These are phyloP conservation scores for Lepilemur septentrionalis DNA, from an alignment of 2,797 vertebrate species.

Conservation along the genomic window DNA sequence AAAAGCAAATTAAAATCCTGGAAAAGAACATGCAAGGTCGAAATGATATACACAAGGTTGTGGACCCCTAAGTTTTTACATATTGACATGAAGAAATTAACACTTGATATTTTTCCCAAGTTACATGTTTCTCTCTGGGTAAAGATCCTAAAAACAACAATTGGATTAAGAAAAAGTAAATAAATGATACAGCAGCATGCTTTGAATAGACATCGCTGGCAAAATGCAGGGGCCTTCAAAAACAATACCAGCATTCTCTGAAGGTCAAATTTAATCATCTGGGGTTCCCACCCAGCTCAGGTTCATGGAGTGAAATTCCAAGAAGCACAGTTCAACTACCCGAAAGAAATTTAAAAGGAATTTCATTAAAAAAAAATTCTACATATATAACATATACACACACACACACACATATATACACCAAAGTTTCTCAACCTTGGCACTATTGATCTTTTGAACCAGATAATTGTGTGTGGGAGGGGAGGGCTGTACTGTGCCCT, in stretches of 20 bases:
- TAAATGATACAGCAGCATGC: neutral
- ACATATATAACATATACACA: neutral
- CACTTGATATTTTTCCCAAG: neutral
- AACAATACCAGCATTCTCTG: neutral
- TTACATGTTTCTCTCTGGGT: neutral
- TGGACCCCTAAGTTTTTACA: neutral
- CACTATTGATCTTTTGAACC: neutral
- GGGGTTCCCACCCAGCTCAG: neutral
- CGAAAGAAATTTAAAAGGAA: neutral
- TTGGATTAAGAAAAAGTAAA: neutral
- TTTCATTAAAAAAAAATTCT: neutral
- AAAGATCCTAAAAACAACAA: neutral
- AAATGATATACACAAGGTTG: neutral
- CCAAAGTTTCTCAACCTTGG: neutral
- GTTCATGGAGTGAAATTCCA: slow-evolving; percentile 1
- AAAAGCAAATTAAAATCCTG: slow-evolving; percentile 16
- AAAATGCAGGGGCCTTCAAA: neutral
- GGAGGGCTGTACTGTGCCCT: neutral
- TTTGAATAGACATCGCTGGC: neutral
- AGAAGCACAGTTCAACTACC: neutral
- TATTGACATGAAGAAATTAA: neutral
- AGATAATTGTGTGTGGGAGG: neutral
- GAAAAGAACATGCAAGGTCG: neutral
- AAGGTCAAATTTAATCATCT: slow-evolving; percentile 23
- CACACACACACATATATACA: too few species aligned